Evolutionary conservation across 2,888 invertebrate genomes (phyloP), one percentile per base, ranked within the genome.

Genomic region (Amorpha juglandis): DNA sequence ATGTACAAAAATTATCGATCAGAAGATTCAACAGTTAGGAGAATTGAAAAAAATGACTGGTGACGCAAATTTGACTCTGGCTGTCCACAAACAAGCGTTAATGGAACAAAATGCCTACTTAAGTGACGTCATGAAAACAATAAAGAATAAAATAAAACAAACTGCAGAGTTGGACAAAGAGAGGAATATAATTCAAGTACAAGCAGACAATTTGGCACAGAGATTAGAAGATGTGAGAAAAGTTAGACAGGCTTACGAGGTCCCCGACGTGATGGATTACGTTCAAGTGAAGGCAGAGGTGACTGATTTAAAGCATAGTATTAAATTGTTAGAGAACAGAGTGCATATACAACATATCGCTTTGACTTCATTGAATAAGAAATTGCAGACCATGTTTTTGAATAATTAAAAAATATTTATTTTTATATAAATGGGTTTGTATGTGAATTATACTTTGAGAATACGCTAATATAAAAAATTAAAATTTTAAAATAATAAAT

Each of bases 1-100:
- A 75, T 92, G 93, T 64, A 63, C 87, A 11, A 82, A 87, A 66
- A 79, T 89, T 6, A 95, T 95, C 55, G 95, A 95, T 0, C 88
- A 93, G 47, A 95, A 95, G 73, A 83, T 93, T 51, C 76, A 78
- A 11, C 93, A 94, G 70, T 73, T 95, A 6, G 82, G 86, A 0
- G 94, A 95, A 63, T 72, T 95, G 67, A 96, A 95, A 73, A 94
- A 89, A 76, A 92, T 94, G 85, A 94, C 94, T 0, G 95, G 95
- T 11, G 91, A 89, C 27, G 95, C 95, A 0, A 95, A 94, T 73
- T 78, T 95, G 47, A 89, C 90, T 55, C 70, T 95, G 27, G 94
- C 94, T 0, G 89, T 92, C 11, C 94, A 94, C 67, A 95, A 95
- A 69, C 93, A 94, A 67, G 89, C 92, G 0, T 83, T 95, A 78